Evolutionary conservation across 2,797 vertebrate genomes (phyloP), one percentile per base, ranked within the genome.

Genomic region (Pterois miles): DNA sequence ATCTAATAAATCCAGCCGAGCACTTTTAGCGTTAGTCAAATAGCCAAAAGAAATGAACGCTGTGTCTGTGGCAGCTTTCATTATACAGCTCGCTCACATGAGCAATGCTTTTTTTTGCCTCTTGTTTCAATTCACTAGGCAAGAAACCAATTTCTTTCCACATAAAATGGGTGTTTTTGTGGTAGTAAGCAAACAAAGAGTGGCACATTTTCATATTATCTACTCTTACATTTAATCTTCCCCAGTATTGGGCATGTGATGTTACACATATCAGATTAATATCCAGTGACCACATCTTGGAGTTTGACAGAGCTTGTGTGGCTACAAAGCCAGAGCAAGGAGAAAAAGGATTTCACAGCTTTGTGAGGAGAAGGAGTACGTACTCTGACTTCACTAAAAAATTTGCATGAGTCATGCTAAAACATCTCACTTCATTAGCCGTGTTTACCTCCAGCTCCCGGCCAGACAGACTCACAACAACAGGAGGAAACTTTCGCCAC

Each of bases 341-440:
- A 84, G 82, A 57, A 54, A 48, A 68, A 71, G 56, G 66, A 70
- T 88, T 87, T 82, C 83, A 85, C 76, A 79, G 84, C 71, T 82
- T 64, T 75, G 81, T 85, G 83, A 78, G 65, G 80, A 80, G 14
- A 43, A 7, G n/a, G 23, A 36, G 48, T 48, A 64, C 62, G 82
- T 90, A 87, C 65, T 79, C 80, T 56, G 65, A 87, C 86, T 90
- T 88, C 73, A 83, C 76, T 40, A 27, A 87, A 78, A 81, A 58
- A 85, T 86, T 13, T 78, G 60, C 75, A 76, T 60, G 89, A 93
- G 78, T 92, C 91, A 87, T 64, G 66, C 64, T 85, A 27, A 89
- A 90, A 89, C 82, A 81, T 88, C 68, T 76, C 65, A 76, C 83
- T 89, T 94, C 75, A 86, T 90, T 90, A 86, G 69, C 40, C 60